Evolutionary conservation across 2,888 invertebrate species (phyloP), one percentile per base, ranked within the genome.

Genomic region (Cartodere bifasciata): DNA sequence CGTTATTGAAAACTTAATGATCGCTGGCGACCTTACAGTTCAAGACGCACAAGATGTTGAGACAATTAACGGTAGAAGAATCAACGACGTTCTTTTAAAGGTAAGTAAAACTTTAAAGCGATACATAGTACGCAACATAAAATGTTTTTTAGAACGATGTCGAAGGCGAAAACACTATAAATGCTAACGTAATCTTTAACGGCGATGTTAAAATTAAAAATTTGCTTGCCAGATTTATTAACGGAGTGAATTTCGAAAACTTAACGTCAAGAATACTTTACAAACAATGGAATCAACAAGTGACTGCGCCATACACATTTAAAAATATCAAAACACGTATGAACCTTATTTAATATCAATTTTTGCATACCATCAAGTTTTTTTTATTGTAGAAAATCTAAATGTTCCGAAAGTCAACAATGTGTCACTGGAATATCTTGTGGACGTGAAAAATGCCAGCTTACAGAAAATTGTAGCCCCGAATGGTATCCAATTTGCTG

Each of bases 271-370:
- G 43, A 33, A 23, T 53, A 13, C 41, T 56, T 5, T 49, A 45
- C 29, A 50, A 42, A 36, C 34, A 39, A n/a, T 42, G 35, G 15
- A 39, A 45, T 23, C 54, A 56, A 44, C 44, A 40, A 13, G 45
- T 57, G 25, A 38, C 37, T 2, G 50, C 44, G 11, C 32, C 32
- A 20, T 52, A 42, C 28, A 45, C 38, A 6, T 55, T 57, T 30
- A 41, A 36, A n/a, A 46, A 45, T 16, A 17, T 56, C 13, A 48
- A 46, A 38, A 37, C 50, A 29, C 37, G 55, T 55, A 45, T 45
- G 41, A 33, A 14, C 12, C 17, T 17, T 29, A 20, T 16, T 4
- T 13, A 28, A 4, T 23, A 14, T 16, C 11, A 29, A 28, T 9
- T 23, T 32, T 14, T 14, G 16, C 13, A 16, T 14, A 15, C 24